phyloP scores from a whole-genome alignment of 2,797 vertebrate species.

The Melopsittacus undulatus region DNA sequence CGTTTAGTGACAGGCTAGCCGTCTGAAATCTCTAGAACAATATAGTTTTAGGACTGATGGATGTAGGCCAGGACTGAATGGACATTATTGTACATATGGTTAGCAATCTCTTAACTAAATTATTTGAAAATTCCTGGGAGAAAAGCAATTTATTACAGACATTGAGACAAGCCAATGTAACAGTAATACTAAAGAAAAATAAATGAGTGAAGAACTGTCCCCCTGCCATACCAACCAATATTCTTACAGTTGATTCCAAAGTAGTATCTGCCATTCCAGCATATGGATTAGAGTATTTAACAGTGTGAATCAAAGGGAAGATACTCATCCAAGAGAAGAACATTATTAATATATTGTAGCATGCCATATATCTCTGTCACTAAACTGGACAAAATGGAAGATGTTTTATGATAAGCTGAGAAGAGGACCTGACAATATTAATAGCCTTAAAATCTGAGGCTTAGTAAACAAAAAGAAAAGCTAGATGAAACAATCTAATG shows the following conservation, averaged over 20 bases:
- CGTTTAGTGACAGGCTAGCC: constrained; percentile 36
- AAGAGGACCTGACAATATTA: constrained; percentile 62
- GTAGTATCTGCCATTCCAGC: constrained; percentile 52
- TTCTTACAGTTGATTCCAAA: constrained; percentile 43
- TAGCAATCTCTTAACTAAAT: constrained; percentile 65
- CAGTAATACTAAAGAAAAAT: constrained; percentile 71
- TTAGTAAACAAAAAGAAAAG: neutral
- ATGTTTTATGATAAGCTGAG: constrained; percentile 68
- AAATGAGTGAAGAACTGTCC: constrained; percentile 65
- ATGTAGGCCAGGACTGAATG: constrained; percentile 33
- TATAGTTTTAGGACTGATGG: constrained; percentile 36
- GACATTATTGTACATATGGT: constrained; percentile 48
- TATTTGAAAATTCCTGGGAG: constrained; percentile 71
- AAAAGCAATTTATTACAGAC: constrained; percentile 69
- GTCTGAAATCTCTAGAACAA: constrained; percentile 61
- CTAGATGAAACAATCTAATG: constrained; percentile 21
- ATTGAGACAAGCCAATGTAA: constrained; percentile 53
- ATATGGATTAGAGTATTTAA: constrained; percentile 68
- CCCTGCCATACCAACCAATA: constrained; percentile 44
- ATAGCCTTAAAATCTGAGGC: constrained; percentile 31
- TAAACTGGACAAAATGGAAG: constrained; percentile 65
- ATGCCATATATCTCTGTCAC: constrained; percentile 68
- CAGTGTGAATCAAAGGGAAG: constrained; percentile 69
- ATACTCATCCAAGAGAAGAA: constrained; percentile 59
- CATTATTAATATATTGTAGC: constrained; percentile 59